Conservation (phyloP, 2,888 invertebrate genomes). For the Herminia tarsipennalis region DNA sequence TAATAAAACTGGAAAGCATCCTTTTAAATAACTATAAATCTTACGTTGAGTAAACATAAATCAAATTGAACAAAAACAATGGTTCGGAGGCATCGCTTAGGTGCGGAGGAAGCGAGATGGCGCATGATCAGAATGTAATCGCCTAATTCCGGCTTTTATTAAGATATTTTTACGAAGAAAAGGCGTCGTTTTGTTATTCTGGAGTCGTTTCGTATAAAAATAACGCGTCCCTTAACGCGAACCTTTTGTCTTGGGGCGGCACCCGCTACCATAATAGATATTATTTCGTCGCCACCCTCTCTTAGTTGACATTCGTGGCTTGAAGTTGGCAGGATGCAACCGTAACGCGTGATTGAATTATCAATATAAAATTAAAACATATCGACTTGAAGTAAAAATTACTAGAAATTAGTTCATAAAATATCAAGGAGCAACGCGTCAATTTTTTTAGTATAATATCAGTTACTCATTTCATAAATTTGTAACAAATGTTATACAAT, state of each 20-base stretch:
- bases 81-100: conserved; percentile 59
- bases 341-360: conserved; percentile 76
- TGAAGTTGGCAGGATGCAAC: conserved; percentile 81
- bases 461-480: too few species aligned
- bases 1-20: conserved; percentile 55
- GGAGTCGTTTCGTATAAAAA: conserved; percentile 77
- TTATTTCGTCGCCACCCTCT: conserved; percentile 70
- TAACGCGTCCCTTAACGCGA: conserved; percentile 78
- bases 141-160: conserved; percentile 75
- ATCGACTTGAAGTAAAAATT: too few species aligned
- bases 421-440: too few species aligned
- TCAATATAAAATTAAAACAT: conserved; percentile 57
- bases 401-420: too few species aligned
- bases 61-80: conserved; percentile 68
- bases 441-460: too few species aligned
- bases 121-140: conserved; percentile 81
- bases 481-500: too few species aligned
- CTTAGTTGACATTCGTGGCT: conserved; percentile 78
- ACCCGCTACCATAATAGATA: conserved; percentile 66
- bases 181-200: conserved; percentile 75
- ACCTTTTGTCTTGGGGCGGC: conserved; percentile 76
- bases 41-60: conserved; percentile 63
- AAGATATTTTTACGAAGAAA: conserved; percentile 81
- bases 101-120: conserved; percentile 69
- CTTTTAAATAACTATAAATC: conserved; percentile 75